A percentile compares a stretch with the other conserved stretches of the same genome.
Conservation (phyloP, 2,113 vertebrate species). For the Xyliphius kryptos region DNA sequence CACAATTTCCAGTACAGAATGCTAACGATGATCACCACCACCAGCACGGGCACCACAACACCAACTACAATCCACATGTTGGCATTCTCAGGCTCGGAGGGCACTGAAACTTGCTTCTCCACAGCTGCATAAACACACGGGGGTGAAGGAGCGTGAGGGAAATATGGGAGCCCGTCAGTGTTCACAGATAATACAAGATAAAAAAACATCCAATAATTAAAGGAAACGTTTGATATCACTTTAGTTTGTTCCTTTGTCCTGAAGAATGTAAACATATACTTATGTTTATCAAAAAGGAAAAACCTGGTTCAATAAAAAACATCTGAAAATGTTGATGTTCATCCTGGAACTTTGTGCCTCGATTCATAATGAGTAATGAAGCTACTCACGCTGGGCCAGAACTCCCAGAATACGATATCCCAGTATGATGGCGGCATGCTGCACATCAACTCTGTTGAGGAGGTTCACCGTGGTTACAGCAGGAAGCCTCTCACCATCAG, state of each 20-base stretch:
- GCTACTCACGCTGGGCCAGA: conserved; percentile 84
- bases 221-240: too few species aligned
- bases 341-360: too few species aligned
- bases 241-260: too few species aligned
- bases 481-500: conserved; percentile 74
- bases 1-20: conserved; percentile 98
- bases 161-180: too few species aligned
- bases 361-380: background rate
- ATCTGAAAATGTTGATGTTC: too few species aligned
- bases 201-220: too few species aligned
- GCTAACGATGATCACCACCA: conserved; percentile 80
- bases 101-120: conserved; percentile 68
- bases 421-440: conserved; percentile 90
- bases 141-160: too few species aligned
- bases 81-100: conserved; percentile 73
- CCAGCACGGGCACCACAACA: conserved; percentile 80
- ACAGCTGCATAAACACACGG: conserved; percentile 64
- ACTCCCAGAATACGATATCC: conserved; percentile 86
- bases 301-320: too few species aligned
- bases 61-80: conserved; percentile 92
- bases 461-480: conserved; percentile 73
- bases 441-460: conserved; percentile 86
- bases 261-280: too few species aligned
- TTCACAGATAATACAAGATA: too few species aligned
- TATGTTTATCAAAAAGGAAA: too few species aligned